Evolutionary conservation across 2,797 vertebrate species (phyloP), one percentile per base, ranked within the genome.

Genomic region (Trematomus bernacchii): DNA sequence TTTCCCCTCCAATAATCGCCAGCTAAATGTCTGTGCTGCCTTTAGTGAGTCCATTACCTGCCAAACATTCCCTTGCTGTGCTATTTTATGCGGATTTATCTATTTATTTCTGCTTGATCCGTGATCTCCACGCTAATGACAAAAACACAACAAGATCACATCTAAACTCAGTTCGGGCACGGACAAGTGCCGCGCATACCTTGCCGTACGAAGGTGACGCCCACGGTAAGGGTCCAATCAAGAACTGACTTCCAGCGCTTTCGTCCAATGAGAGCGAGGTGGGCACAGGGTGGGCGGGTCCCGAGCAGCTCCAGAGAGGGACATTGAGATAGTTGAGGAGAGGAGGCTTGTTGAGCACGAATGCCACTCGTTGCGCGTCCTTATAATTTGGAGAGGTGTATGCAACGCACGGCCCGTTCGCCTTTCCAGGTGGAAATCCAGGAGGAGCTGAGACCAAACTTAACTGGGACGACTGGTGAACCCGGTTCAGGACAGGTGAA

Each of bases 321-420:
- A 89, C 90, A 59, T 73, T 74, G 86, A 89, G 89, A 80, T 88
- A 77, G 92, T 87, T 77, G 87, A 86, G 89, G 79, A 90, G 82
- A 89, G 88, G 86, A 89, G 92, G 90, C 90, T 93, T 91, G 91
- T 91, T 89, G 89, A 89, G 86, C 88, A 93, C 85, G 89, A 92
- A 91, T 91, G 91, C 90, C 91, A 94, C 92, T 93, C 93, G 92
- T 94, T 94, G 90, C 88, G 85, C 87, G 89, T 89, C 79, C 88
- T 87, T 85, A 88, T 93, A 93, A 94, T 94, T 94, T 93, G 89
- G 89, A 91, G 90, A 93, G 91, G 92, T 90, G 93, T 91, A 93
- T 93, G 91, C 94, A 90, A 87, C 86, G 91, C 92, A 93, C 90
- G 92, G 85, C 79, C 84, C 80, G 86, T 46, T 87, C 86, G 88